Percentiles rank a stretch among this genome's conserved stretches.
Evolutionary conservation across 2,888 invertebrate species (phyloP).

Genomic region (Spatulosminthurus flaviceps): DNA sequence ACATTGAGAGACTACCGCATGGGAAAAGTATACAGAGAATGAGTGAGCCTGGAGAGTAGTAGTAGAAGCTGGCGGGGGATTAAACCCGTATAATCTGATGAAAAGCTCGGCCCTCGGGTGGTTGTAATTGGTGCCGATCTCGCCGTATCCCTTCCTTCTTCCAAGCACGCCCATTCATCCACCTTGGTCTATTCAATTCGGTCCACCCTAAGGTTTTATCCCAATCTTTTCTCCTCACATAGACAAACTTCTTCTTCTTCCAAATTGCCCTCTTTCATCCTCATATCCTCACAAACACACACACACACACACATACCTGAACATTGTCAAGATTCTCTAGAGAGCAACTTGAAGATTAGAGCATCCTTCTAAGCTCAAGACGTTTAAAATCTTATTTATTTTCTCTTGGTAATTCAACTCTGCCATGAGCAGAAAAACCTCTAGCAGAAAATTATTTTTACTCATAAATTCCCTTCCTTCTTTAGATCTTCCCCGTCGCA

Average conservation of each 20-base stretch:
- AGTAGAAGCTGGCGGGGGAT: constrained; percentile 35
- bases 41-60: constrained; percentile 8
- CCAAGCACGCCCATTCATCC: constrained; percentile 56
- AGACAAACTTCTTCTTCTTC: too few relatives aligned
- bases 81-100: constrained; percentile 50
- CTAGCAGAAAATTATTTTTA: not conserved
- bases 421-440: not conserved
- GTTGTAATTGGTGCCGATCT: constrained; percentile 56
- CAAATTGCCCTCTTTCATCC: constrained; percentile 16
- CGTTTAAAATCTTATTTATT: constrained; percentile 18
- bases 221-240: constrained; percentile 15
- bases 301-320: constrained; percentile 23
- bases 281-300: too few relatives aligned
- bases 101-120: constrained; percentile 61
- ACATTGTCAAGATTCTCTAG: constrained; percentile 18
- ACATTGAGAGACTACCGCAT: not conserved
- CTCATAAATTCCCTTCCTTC: not conserved
- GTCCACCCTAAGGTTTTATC: constrained; percentile 38
- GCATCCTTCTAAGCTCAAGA: not conserved
- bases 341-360: constrained; percentile 18
- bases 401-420: not conserved
- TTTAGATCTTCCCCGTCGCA: too few relatives aligned
- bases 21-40: not conserved
- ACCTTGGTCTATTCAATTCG: constrained; percentile 49
- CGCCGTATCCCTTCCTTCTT: constrained; percentile 54